A percentile compares a stretch with the other conserved stretches of the same genome.
These are phyloP conservation scores for Bos javanicus DNA, from an alignment of 2,113 vertebrate genomes.

Conservation along the genomic window DNA sequence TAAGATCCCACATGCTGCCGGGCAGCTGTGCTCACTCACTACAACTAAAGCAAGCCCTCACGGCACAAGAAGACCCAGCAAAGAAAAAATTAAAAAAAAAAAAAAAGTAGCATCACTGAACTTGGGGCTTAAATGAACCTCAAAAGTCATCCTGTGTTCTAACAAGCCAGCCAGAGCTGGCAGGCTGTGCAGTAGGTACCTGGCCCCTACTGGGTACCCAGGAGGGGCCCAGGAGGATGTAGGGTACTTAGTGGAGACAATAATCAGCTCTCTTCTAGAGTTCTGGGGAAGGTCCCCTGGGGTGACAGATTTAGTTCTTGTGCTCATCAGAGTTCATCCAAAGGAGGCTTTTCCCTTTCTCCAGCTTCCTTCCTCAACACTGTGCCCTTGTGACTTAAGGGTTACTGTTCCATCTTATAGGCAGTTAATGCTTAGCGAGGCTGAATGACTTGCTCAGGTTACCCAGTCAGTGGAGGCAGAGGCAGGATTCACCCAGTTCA, in stretches of 20 bases:
- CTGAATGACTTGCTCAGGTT: neutral
- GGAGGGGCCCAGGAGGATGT: too few relatives aligned
- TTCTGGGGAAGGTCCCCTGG: neutral
- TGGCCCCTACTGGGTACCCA: neutral
- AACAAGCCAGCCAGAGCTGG: neutral
- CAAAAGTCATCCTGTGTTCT: neutral
- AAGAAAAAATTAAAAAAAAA: too few relatives aligned
- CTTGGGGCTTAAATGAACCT: neutral
- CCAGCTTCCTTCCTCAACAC: neutral
- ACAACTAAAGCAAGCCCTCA: too few relatives aligned
- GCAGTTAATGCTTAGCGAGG: neutral
- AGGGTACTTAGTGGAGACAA: rapidly evolving
- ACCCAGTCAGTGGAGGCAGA: neutral
- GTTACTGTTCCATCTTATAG: neutral
- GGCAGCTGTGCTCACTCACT: too few relatives aligned
- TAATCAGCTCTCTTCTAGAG: too few relatives aligned
- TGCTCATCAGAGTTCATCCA: neutral
- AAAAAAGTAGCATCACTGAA: neutral
- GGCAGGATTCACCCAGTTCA: neutral
- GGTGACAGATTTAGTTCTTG: neutral
- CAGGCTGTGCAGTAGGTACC: rapidly evolving
- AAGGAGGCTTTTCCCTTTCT: neutral
- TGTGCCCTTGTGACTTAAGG: neutral
- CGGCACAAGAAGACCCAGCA: too few relatives aligned
- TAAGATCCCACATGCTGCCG: too few relatives aligned